Base-by-base conservation (phyloP, 1,140 invertebrate species). In the Ditylenchus dipsaci region DNA sequence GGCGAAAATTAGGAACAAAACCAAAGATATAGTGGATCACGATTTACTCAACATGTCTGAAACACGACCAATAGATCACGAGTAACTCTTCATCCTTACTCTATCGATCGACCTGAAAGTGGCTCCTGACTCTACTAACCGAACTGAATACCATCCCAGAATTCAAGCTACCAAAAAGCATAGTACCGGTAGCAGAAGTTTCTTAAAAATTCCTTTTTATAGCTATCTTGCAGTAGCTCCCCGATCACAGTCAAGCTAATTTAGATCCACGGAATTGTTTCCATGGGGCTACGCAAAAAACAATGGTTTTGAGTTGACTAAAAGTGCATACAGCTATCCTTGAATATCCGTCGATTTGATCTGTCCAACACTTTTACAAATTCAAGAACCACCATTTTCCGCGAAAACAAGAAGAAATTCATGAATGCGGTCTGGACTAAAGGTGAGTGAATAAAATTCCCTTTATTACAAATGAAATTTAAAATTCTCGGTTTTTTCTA, bases 381-480 rank as follows among this genome's bases (percentile, higher is more conserved):
- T 53, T 26, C n/a, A 53, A 53, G 49, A 53, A 21, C 49, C 8
- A 53, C 49, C 15, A 53, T 53, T 53, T 53, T 53, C 15, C 49
- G 49, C 1, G 49, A 53, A 19, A 53, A 53, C 49, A 53, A 53
- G 15, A 53, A 53, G 49, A 53, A 53, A 15, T 53, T 53, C 15
- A 53, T 53, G 49, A 53, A 26, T 26, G 49, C n/a, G n/a, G 49
- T 53, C 15, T 53, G 49, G 49, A 53, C 49, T 21, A 53, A 53
- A 53, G 49, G 49, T 53, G 3, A 15, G 49, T 11, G 11, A 38
- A n/a, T n/a, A 45, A 13, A 45, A 45, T 45, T 45, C 43, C 43
- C n/a, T 45, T 45, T 45, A n/a, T 45, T 45, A 13, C n/a, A 13
- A n/a, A 45, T 45, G 43, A 45, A 45, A 45, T 45, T 45, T 45